Conservation (phyloP, 1,140 invertebrate genomes). For the Achroia grisella region DNA sequence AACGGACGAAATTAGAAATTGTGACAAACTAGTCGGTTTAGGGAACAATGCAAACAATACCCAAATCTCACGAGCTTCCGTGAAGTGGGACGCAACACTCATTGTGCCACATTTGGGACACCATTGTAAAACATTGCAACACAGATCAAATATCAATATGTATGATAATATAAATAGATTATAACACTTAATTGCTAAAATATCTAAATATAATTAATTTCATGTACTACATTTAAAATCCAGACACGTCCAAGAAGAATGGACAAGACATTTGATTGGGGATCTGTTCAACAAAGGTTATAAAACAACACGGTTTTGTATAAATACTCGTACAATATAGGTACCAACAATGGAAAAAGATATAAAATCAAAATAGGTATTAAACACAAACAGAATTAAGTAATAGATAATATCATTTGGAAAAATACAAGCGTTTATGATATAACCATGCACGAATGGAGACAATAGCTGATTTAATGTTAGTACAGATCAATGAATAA, state of each 20-base stretch:
- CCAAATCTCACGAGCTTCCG: conserved; percentile 24
- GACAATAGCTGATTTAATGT: conserved; percentile 24
- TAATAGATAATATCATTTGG: too few relatives aligned
- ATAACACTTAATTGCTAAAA: not conserved
- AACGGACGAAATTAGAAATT: conserved; percentile 8
- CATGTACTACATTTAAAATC: too few relatives aligned
- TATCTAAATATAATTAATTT: too few relatives aligned
- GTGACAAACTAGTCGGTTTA: conserved; percentile 16
- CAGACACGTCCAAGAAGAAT: too few relatives aligned
- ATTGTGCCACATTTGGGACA: conserved; percentile 13
- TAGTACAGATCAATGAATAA: conserved; percentile 20
- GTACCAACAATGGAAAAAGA: too few relatives aligned
- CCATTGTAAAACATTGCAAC: conserved; percentile 7
- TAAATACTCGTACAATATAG: too few relatives aligned
- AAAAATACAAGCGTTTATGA: not conserved
- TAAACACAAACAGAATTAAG: too few relatives aligned
- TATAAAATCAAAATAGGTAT: too few relatives aligned
- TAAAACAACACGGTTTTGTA: too few relatives aligned
- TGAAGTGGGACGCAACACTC: conserved; percentile 11
- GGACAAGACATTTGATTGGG: too few relatives aligned
- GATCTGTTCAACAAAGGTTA: too few relatives aligned
- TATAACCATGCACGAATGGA: conserved; percentile 1
- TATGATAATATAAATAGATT: too few relatives aligned
- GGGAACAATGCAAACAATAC: conserved; percentile 25
- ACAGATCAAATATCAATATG: not conserved